These are phyloP conservation scores for Conchocele bisecta DNA, from an alignment of 2,888 invertebrate genomes.

Conservation along the genomic window DNA sequence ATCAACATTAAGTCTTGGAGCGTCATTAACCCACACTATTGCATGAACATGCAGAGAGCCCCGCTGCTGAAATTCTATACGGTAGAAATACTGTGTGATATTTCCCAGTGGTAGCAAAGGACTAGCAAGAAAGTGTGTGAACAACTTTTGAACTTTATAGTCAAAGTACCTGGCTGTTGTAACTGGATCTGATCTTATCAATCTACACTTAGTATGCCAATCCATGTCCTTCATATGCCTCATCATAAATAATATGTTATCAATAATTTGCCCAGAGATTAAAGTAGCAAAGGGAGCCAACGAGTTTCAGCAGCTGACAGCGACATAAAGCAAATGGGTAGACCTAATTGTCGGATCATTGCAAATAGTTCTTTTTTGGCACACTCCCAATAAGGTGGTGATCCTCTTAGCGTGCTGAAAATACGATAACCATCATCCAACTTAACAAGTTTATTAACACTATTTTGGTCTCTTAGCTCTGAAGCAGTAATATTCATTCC, in stretches of 20 bases:
- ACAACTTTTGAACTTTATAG: constrained; percentile 16
- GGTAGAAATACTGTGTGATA: too few relatives aligned
- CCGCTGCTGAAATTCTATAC: not conserved
- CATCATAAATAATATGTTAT: not conserved
- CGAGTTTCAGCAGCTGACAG: too few relatives aligned
- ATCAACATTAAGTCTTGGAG: too few relatives aligned
- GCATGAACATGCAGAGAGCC: not conserved
- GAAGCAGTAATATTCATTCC: constrained; percentile 12
- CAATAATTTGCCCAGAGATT: not conserved
- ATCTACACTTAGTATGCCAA: too few relatives aligned
- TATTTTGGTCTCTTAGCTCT: constrained; percentile 19
- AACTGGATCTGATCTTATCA: too few relatives aligned
- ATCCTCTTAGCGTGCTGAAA: constrained; percentile 38
- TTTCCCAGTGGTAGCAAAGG: too few relatives aligned
- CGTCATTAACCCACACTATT: not conserved
- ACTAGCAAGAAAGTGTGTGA: not conserved
- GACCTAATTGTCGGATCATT: too few relatives aligned
- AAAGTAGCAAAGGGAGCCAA: not conserved
- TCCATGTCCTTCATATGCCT: constrained; percentile 10
- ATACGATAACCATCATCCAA: constrained; percentile 33
- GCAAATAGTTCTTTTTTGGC: constrained; percentile 32
- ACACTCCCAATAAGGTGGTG: constrained; percentile 46
- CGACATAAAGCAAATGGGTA: not conserved
- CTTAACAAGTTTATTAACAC: constrained; percentile 8
- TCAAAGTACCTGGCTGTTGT: too few relatives aligned